phyloP scores from a whole-genome alignment of 2,888 invertebrate genomes.

The Nasonovia ribisnigri region DNA sequence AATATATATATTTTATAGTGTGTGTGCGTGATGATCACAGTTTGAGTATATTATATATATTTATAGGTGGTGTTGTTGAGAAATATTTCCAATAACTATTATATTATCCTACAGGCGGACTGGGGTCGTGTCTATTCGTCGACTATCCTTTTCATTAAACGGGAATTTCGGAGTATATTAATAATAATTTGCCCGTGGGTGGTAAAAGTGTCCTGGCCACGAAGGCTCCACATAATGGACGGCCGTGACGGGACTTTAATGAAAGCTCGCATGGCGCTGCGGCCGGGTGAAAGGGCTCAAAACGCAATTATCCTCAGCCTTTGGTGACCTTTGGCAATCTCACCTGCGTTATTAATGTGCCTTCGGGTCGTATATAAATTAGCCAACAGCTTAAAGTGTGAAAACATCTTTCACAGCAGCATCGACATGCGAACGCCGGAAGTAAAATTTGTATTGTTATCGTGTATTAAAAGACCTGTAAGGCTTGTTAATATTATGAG shows the following conservation, averaged over 20 bases:
- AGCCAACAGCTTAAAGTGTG: slow-evolving; percentile 16
- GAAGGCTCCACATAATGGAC: slow-evolving; percentile 36
- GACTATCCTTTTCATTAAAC: slow-evolving; percentile 63
- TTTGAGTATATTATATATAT: not conserved
- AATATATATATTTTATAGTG: slow-evolving; percentile 9
- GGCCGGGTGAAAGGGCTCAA: slow-evolving; percentile 51
- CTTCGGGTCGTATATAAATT: slow-evolving; percentile 58
- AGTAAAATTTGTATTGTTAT: not conserved
- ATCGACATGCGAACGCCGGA: not conserved
- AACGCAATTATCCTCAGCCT: slow-evolving; percentile 63
- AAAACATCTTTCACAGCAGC: not conserved
- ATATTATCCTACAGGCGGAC: not conserved
- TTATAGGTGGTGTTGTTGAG: not conserved
- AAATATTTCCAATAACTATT: slow-evolving; percentile 59
- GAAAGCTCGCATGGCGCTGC: slow-evolving; percentile 44
- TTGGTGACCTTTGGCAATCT: slow-evolving; percentile 61
- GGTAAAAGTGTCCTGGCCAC: slow-evolving; percentile 63
- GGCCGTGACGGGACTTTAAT: slow-evolving; percentile 64
- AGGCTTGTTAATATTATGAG: not conserved
- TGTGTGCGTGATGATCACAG: not conserved
- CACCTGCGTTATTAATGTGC: slow-evolving; percentile 60
- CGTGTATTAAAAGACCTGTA: not conserved
- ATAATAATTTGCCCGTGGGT: slow-evolving; percentile 61
- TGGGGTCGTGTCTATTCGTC: slow-evolving; percentile 44
- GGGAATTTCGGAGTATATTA: slow-evolving; percentile 64